Percentiles rank a stretch among this genome's conserved stretches.
Evolutionary conservation across 2,113 vertebrate species (phyloP).

Genomic region (Pantherophis guttatus): DNA sequence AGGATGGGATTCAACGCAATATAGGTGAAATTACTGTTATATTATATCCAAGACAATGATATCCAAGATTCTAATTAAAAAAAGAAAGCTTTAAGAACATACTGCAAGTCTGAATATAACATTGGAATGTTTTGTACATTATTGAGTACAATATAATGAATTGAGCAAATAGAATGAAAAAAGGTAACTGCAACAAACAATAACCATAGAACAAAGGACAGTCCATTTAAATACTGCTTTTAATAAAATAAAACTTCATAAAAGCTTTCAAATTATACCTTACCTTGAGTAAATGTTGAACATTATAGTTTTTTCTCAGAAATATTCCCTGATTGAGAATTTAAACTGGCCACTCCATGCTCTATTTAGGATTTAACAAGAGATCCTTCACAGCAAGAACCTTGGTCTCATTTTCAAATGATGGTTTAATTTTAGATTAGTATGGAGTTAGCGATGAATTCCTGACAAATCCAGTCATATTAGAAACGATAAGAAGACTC

Average conservation of each 20-base stretch:
- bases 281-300: conserved; percentile 70
- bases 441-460: conserved; percentile 46
- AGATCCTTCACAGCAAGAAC: conserved; percentile 14
- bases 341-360: conserved; percentile 65
- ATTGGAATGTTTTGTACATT: neutral
- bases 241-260: conserved; percentile 25
- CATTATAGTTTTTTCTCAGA: conserved; percentile 66
- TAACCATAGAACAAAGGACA: conserved; percentile 3
- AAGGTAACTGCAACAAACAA: conserved; percentile 61
- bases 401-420: conserved; percentile 46
- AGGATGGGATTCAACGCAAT: conserved; percentile 10
- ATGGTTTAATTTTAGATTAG: conserved; percentile 42
- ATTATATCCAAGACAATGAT: conserved; percentile 55
- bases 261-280: conserved; percentile 52
- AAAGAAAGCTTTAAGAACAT: neutral
- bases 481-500: neutral
- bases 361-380: conserved; percentile 46
- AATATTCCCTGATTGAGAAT: conserved; percentile 68
- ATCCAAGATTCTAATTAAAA: conserved; percentile 4
- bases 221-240: conserved; percentile 34
- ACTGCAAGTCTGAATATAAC: neutral
- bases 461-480: conserved; percentile 26
- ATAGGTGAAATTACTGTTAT: conserved; percentile 29
- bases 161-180: neutral
- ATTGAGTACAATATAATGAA: neutral